Evolutionary conservation across 2,888 invertebrate species (phyloP), one percentile per base, ranked within the genome.

Genomic region (Drosophila tanythrix): DNA sequence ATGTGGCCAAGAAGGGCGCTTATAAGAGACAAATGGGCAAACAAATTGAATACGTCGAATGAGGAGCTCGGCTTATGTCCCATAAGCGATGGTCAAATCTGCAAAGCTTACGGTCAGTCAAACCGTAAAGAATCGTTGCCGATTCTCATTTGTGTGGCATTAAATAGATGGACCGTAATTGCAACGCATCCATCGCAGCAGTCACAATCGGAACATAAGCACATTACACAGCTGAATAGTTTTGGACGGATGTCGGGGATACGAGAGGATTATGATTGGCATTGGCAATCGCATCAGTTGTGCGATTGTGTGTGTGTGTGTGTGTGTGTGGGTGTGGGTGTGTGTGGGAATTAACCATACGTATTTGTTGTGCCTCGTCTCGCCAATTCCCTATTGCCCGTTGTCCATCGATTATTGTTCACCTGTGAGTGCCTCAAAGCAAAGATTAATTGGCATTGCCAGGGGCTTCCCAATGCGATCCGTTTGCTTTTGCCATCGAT

Each of bases 381-480:
- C 21, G 21, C 31, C 25, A 18, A 43, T 31, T 8, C 21, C 13
- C n/a, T n/a, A 13, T 25, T 27, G 11, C 1, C 46, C 29, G 27
- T 29, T 55, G 67, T 67, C 63, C 48, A 29, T 46, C 52, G 35
- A 62, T 27, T 21, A 25, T 27, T 55, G 35, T 31, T 38, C 57
- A 56, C n/a, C 69, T 63, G 58, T 53, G 15, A 4, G 56, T 73
- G 81, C 83, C 80, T 73, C 83, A 85, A 71, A 71, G 76, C 72
- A 73, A 83, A 85, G 86, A 83, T 83, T 83, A 83, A 83, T 83
- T 85, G 86, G 79, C 76, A 79, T 85, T 71, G 36, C 71, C 73
- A 83, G 70, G 66, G 86, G 86, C 68, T 83, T 83, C 83, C 56
- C 53, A 76, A 70, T 81, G 57, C 67, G 71, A 75, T 74, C 51